Evolutionary conservation across 2,797 vertebrate species (phyloP).

Genomic region (Hydrocynus forskahlii): DNA sequence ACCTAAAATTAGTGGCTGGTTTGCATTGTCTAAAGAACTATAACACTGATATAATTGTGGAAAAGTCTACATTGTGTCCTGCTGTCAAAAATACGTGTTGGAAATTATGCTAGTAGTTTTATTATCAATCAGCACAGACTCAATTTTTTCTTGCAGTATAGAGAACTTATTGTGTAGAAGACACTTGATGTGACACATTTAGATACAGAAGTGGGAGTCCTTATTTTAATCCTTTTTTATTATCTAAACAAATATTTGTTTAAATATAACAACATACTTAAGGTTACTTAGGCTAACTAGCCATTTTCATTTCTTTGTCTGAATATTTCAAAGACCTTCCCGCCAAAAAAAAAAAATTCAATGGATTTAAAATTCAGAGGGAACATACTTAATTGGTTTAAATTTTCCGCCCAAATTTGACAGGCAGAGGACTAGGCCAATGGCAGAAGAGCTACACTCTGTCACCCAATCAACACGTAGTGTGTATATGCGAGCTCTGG

Average conservation of each 20-base stretch:
- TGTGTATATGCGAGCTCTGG: background rate
- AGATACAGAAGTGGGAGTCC: background rate
- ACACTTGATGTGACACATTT: background rate
- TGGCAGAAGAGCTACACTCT: background rate
- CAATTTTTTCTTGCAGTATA: too few species aligned
- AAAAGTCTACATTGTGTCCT: background rate
- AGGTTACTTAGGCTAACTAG: too few species aligned
- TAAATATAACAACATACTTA: too few species aligned
- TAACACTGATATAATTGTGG: background rate
- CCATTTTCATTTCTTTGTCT: background rate
- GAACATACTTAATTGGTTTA: constrained; percentile 69
- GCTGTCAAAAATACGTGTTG: background rate
- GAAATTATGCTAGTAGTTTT: too few species aligned
- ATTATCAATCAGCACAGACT: too few species aligned
- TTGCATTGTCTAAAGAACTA: background rate
- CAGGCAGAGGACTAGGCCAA: constrained; percentile 29
- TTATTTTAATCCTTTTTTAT: too few species aligned
- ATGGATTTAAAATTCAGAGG: constrained; percentile 67
- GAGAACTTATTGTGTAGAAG: too few species aligned
- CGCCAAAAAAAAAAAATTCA: constrained; percentile 55
- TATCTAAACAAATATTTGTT: too few species aligned
- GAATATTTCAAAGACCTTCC: background rate
- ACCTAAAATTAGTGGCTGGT: background rate
- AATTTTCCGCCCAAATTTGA: constrained; percentile 48
- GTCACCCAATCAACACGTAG: constrained; percentile 48